Conservation (phyloP, 2,797 vertebrate species). For the Neosilurus hyrtlii region DNA sequence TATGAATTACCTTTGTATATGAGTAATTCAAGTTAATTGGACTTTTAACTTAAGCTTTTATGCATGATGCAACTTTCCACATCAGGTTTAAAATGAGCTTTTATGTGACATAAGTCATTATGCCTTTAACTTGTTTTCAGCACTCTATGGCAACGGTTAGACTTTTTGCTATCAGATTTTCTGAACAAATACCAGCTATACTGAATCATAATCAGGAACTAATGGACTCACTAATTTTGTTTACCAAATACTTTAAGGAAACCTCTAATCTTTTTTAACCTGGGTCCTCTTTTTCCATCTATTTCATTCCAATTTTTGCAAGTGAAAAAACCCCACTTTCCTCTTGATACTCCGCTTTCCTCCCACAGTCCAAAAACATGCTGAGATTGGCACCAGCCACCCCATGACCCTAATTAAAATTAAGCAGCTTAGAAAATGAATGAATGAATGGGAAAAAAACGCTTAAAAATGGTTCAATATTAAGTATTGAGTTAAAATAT, state of each 20-base stretch:
- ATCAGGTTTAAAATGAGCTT: neutral
- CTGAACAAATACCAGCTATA: neutral
- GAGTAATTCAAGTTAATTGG: neutral
- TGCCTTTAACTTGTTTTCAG: neutral
- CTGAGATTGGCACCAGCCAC: too few species aligned
- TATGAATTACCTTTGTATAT: neutral
- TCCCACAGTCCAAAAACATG: too few species aligned
- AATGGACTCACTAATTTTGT: neutral
- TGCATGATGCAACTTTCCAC: neutral
- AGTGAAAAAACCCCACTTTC: too few species aligned
- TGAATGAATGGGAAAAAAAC: too few species aligned
- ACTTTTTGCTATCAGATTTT: neutral
- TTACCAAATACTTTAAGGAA: neutral
- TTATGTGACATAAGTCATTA: neutral
- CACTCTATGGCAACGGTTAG: neutral
- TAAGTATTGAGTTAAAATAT: too few species aligned
- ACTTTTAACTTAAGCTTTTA: neutral
- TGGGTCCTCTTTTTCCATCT: too few species aligned
- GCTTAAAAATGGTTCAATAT: too few species aligned
- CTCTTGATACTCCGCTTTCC: too few species aligned
- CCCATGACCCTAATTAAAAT: too few species aligned
- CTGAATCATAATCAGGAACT: neutral
- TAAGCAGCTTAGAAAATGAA: too few species aligned
- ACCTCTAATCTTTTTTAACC: too few species aligned
- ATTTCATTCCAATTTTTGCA: too few species aligned